Evolutionary conservation across 2,797 vertebrate genomes (phyloP), one percentile per base, ranked within the genome.

Genomic region (Chrysocyon brachyurus): DNA sequence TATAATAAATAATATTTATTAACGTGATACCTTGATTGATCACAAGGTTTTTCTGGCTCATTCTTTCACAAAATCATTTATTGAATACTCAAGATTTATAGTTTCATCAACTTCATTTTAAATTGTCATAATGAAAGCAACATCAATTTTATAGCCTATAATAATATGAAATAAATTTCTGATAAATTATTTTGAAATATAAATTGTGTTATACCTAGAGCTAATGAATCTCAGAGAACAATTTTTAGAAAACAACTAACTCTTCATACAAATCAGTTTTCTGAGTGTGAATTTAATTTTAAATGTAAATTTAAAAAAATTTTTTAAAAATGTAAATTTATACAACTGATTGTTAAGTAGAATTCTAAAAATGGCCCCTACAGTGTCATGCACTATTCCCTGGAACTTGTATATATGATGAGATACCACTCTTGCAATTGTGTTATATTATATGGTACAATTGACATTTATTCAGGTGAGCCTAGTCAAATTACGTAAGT

Each of bases 161-260:
- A 11, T 82, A 31, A 72, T 40, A 28, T 83, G 33, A 15, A 75
- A 70, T 89, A 92, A 6, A 70, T 90, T 70, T 86, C 36, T 49
- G 19, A 63, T 70, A 70, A n/a, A 70, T 87, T 83, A 46, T 77
- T 91, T 83, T 97, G 59, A 83, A 95, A 91, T 22, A 57, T 68
- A 78, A 96, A 75, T 73, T 86, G 2, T 85, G 17, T 64, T 86
- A 57, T 11, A 82, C 31, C 26, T 87, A 68, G 5, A 86, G 33
- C 33, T 94, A 81, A 68, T 83, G 46, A 92, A 75, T 87, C 54
- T 92, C 68, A 33, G 21, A 94, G 63, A 94, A 68, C 6, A 96
- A n/a, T 87, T 87, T 87, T 75, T 93, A 54, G 78, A 31, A 72
- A 85, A 89, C 88, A 24, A 57, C 16, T 85, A 72, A 31, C 1